These are phyloP conservation scores for Micromesistius poutassou DNA, from an alignment of 2,797 vertebrate genomes.

Conservation along the genomic window DNA sequence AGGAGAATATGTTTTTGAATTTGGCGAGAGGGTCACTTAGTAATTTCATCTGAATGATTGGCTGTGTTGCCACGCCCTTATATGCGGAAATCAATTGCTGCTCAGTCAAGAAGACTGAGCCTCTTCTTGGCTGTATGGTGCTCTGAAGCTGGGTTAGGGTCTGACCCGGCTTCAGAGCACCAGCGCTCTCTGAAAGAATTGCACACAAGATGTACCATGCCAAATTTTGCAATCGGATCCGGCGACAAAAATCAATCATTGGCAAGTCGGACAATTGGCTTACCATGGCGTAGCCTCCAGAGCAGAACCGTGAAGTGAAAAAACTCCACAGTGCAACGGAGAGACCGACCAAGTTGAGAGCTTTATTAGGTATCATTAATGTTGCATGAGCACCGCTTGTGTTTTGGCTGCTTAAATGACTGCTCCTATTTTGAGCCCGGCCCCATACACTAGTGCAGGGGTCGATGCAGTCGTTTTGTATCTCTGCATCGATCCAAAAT, in stretches of 20 bases:
- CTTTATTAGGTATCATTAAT: constrained; percentile 4
- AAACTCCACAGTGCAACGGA: too few species aligned
- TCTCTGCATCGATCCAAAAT: neutral
- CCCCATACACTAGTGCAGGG: neutral
- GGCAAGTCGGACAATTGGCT: neutral
- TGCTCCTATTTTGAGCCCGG: neutral
- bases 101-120: neutral
- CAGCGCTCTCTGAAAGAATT: neutral
- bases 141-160: too few species aligned
- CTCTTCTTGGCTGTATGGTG: neutral
- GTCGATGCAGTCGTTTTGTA: neutral
- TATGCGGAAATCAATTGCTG: too few species aligned
- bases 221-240: neutral
- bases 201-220: neutral
- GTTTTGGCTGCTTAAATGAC: neutral
- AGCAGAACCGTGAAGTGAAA: neutral
- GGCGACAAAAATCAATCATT: neutral
- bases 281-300: too few species aligned
- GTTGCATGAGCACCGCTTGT: neutral
- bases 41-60: neutral
- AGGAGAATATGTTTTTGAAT: neutral
- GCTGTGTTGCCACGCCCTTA: too few species aligned
- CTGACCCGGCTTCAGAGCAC: too few species aligned
- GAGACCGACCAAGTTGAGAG: neutral
- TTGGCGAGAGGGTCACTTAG: neutral